These are phyloP conservation scores for Cossypha polioptera DNA, from an alignment of 2,797 vertebrate genomes.

Conservation along the genomic window DNA sequence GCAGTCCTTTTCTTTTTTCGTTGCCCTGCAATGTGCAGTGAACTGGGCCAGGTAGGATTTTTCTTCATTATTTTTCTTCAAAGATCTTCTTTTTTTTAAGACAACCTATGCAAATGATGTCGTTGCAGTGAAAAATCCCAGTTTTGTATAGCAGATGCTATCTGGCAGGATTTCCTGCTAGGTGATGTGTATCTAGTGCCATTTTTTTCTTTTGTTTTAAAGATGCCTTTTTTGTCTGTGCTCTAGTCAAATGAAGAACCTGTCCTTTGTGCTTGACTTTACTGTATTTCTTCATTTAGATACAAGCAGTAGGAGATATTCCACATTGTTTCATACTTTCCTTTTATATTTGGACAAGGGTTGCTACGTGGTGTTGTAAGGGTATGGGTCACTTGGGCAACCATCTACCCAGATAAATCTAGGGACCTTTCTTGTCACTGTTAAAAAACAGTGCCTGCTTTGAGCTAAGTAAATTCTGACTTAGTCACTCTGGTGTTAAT, in stretches of 20 bases:
- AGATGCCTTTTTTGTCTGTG: not conserved
- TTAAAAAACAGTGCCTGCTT: not conserved
- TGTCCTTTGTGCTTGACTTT: not conserved
- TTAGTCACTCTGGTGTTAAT: not conserved
- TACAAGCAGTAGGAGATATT: not conserved
- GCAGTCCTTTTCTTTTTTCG: not conserved
- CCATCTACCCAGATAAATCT: not conserved
- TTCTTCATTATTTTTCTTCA: not conserved
- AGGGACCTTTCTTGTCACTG: not conserved
- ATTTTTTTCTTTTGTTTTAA: not conserved
- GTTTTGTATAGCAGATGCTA: conserved; percentile 29
- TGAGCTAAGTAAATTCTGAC: not conserved
- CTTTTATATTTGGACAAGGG: not conserved
- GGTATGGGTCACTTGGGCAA: not conserved
- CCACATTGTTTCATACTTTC: not conserved
- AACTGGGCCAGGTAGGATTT: not conserved
- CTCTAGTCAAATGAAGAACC: not conserved
- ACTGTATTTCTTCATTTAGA: not conserved
- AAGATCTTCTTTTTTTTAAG: not conserved
- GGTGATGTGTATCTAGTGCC: not conserved
- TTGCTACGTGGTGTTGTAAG: not conserved
- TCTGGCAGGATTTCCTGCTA: conserved; percentile 61
- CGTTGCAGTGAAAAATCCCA: conserved; percentile 35
- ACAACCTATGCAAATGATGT: conserved; percentile 11
- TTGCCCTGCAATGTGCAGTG: not conserved